A percentile compares a stretch with the other conserved stretches of the same genome.
Evolutionary conservation across 2,797 vertebrate species (phyloP).

Genomic region (Sus cebifrons): DNA sequence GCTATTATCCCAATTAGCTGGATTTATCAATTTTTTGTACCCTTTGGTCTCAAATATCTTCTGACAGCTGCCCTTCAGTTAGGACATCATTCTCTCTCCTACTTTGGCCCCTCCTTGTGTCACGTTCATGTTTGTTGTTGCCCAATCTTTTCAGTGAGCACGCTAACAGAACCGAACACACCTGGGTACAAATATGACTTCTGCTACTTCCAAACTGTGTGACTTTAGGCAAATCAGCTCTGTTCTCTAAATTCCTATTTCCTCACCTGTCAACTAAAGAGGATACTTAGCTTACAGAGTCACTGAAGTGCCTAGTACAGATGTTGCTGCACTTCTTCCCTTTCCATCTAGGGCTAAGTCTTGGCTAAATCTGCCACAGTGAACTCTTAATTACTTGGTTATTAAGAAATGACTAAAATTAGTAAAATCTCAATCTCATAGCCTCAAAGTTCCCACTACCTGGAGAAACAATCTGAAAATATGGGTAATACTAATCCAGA

Average conservation of each 20-base stretch:
- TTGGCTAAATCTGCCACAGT: neutral
- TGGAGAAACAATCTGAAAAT: neutral
- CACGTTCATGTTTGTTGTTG: neutral
- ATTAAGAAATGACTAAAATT: neutral
- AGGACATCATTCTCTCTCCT: neutral
- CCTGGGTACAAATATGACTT: neutral
- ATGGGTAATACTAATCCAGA: neutral
- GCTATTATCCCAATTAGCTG: constrained; percentile 20
- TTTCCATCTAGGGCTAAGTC: neutral
- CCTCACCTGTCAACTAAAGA: neutral
- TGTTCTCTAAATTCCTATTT: neutral
- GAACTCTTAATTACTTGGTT: neutral
- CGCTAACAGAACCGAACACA: neutral
- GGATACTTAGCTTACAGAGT: too few species aligned
- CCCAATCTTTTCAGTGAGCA: neutral
- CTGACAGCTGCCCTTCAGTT: neutral
- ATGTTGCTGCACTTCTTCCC: neutral
- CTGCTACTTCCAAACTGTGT: neutral
- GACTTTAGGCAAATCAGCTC: neutral
- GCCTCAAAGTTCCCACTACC: neutral
- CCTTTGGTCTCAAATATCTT: constrained; percentile 2
- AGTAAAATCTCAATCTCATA: neutral
- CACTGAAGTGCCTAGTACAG: neutral
- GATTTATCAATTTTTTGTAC: constrained; percentile 16
- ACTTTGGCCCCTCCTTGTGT: neutral